Conservation (phyloP, 2,888 invertebrate genomes). For the Hypomecis punctinalis region DNA sequence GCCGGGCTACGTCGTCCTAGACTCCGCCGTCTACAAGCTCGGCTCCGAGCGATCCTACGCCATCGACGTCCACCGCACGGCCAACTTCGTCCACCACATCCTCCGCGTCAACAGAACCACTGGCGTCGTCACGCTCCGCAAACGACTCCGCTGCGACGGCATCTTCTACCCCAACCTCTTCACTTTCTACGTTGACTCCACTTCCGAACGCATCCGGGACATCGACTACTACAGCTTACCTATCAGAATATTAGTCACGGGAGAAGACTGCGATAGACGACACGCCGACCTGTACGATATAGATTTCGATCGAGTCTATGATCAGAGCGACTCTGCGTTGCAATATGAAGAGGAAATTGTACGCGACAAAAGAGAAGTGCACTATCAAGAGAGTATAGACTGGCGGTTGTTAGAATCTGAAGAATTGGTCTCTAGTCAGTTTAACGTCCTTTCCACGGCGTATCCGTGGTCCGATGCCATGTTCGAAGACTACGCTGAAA, state of each 20-base stretch:
- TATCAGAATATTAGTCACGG: slow-evolving; percentile 90
- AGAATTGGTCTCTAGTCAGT: slow-evolving; percentile 79
- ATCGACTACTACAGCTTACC: slow-evolving; percentile 94
- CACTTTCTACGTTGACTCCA: slow-evolving; percentile 94
- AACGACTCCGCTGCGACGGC: slow-evolving; percentile 91
- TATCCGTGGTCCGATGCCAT: slow-evolving; percentile 83
- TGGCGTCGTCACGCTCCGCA: slow-evolving; percentile 90
- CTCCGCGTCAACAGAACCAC: slow-evolving; percentile 90
- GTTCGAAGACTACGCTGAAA: slow-evolving; percentile 81
- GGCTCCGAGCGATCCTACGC: slow-evolving; percentile 92
- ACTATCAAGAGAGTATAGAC: slow-evolving; percentile 70
- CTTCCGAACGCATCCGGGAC: slow-evolving; percentile 90
- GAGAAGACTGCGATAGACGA: slow-evolving; percentile 88
- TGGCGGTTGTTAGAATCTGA: slow-evolving; percentile 79
- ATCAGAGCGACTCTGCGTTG: slow-evolving; percentile 76
- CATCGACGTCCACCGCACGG: slow-evolving; percentile 92
- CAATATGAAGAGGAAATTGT: slow-evolving; percentile 75
- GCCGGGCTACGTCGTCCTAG: slow-evolving; percentile 89
- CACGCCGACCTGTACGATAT: slow-evolving; percentile 86
- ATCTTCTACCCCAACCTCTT: slow-evolving; percentile 93
- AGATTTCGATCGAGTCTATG: slow-evolving; percentile 84
- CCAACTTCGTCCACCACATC: slow-evolving; percentile 92
- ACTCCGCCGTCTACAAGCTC: slow-evolving; percentile 91
- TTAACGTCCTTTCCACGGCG: slow-evolving; percentile 76
- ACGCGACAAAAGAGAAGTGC: slow-evolving; percentile 73